Conservation (phyloP, 2,113 vertebrate species). For the Amphiprion ocellaris region DNA sequence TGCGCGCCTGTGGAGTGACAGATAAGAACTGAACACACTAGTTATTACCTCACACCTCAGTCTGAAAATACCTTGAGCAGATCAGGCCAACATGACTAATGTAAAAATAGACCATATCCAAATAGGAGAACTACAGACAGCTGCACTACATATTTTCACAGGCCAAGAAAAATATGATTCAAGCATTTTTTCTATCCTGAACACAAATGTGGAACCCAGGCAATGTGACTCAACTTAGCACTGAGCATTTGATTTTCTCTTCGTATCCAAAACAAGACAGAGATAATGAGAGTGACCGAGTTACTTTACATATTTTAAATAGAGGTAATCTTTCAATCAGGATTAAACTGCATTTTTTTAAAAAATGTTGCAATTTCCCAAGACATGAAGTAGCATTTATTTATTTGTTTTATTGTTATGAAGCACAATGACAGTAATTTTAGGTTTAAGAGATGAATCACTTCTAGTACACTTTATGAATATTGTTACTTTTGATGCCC, state of each 20-base stretch:
- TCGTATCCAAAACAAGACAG: slow-evolving; percentile 19
- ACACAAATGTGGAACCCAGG: neutral
- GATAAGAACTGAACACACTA: slow-evolving; percentile 60
- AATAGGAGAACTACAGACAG: slow-evolving; percentile 33
- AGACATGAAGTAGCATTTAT: neutral
- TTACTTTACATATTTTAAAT: slow-evolving; percentile 13
- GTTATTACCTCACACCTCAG: slow-evolving; percentile 51
- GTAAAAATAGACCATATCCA: slow-evolving; percentile 61
- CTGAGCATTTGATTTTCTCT: neutral
- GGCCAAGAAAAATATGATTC: slow-evolving; percentile 22
- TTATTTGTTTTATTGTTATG: slow-evolving; percentile 1
- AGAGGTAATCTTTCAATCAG: neutral
- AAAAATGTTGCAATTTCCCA: no score
- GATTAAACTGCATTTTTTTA: no score
- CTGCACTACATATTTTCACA: slow-evolving; percentile 1
- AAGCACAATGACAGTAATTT: neutral
- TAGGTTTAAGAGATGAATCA: neutral
- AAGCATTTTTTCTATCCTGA: slow-evolving; percentile 12
- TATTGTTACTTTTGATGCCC: neutral
- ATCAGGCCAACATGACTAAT: slow-evolving; percentile 45
- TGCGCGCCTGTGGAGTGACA: slow-evolving; percentile 46
- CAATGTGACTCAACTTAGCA: slow-evolving; percentile 6
- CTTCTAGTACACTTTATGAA: neutral
- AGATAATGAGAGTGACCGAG: slow-evolving; percentile 10
- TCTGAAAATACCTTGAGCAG: slow-evolving; percentile 53